Percentiles rank a stretch among this genome's conserved stretches.
Conservation (phyloP, 1,140 invertebrate species). For the Calephelis nemesis region DNA sequence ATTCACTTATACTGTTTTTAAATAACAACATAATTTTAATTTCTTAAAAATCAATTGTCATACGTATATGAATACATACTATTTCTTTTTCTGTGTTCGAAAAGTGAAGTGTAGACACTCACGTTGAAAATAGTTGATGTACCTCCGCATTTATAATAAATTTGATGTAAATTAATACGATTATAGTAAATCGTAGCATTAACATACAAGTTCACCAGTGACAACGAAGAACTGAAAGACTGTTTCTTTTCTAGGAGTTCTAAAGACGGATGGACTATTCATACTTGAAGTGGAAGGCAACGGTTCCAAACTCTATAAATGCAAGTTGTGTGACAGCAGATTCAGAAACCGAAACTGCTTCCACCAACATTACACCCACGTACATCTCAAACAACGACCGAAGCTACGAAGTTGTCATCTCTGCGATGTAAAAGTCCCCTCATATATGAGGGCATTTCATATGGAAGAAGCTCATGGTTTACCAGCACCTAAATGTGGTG, state of each 20-base stretch:
- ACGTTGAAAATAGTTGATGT: no score
- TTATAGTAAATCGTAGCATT: no score
- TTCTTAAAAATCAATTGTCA: no score
- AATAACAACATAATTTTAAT: no score
- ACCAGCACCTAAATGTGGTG: slow-evolving; percentile 38
- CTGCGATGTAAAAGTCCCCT: slow-evolving; percentile 33
- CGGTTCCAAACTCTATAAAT: neutral
- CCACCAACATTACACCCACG: slow-evolving; percentile 38
- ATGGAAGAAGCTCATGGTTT: slow-evolving; percentile 37
- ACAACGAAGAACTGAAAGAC: neutral
- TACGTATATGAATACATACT: no score
- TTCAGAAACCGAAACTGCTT: slow-evolving; percentile 22
- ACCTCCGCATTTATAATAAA: no score
- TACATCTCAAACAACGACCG: slow-evolving; percentile 39
- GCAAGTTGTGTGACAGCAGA: slow-evolving; percentile 6
- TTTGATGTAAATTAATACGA: no score
- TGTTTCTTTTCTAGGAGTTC: slow-evolving; percentile 9
- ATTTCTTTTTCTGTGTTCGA: no score
- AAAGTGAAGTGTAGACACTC: no score
- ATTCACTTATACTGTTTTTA: no score
- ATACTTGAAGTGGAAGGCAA: neutral
- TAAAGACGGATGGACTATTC: neutral
- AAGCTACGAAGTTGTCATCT: slow-evolving; percentile 37
- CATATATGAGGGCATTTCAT: slow-evolving; percentile 28
- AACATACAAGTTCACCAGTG: no score